Base-by-base conservation (phyloP, 2,888 invertebrate genomes). In the Agrotis clavis region DNA sequence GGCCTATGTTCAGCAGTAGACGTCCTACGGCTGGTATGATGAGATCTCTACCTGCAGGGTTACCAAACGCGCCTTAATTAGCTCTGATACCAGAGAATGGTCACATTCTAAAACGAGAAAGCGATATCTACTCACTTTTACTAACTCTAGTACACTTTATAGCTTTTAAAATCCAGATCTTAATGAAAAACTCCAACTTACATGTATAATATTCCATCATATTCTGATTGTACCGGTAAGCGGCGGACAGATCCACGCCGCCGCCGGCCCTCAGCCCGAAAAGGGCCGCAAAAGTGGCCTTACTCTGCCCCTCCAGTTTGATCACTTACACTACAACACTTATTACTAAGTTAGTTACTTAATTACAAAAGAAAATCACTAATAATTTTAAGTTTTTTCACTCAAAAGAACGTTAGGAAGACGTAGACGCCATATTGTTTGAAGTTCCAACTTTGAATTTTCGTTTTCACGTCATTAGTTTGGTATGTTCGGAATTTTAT, bases 131-230 rank as follows among this genome's bases (percentile, higher is more conserved):
- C n/a, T n/a, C n/a, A n/a, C n/a, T n/a, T n/a, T n/a, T n/a, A n/a
- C n/a, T n/a, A n/a, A n/a, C n/a, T n/a, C n/a, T n/a, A n/a, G n/a
- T n/a, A n/a, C n/a, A n/a, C n/a, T 25, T 25, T 25, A 41, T 11
- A 9, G 41, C 41, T 1, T 41, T 41, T 11, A 41, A 41, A 41
- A 41, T 16, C 9, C 1, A 14, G 3, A 45, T n/a, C n/a, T 16
- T 5, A n/a, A n/a, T n/a, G n/a, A n/a, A n/a, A n/a, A n/a, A n/a
- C n/a, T n/a, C 0, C 18, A 73, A 95, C 98, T 98, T 97, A 99
- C 99, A 99, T 94, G 99, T 99, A 93, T 99, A 99, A 97, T 99
- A 99, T 97, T 99, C 99, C 99, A 99, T 99, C 99, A 99, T 99
- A 95, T 99, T 99, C 93, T 99, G 99, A 96, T 99, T 99, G 97